Base-by-base conservation (phyloP, 2,113 vertebrate species). In the Ophiodon elongatus region DNA sequence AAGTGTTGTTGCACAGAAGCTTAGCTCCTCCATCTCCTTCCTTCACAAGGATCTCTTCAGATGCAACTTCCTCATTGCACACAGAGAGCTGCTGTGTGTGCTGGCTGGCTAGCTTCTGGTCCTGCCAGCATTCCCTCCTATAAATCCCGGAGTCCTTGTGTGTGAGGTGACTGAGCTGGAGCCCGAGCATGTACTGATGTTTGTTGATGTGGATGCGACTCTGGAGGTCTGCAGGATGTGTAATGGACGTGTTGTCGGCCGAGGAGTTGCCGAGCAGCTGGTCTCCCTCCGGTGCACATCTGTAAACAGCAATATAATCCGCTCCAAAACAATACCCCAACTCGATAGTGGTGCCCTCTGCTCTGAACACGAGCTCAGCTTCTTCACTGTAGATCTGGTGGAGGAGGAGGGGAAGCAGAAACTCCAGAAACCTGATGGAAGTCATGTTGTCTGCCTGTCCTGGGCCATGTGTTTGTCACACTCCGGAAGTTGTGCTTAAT, bases 221-320 rank as follows among this genome's bases (percentile, higher is more conserved):
- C 60, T n/a, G 72, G 9, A 94, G 80, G 68, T 90, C 85, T 0
- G 72, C 57, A 14, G 92, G 85, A 62, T 71, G 75, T 0, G 56
- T 54, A 17, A 56, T 0, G 5, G 76, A 1, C 2, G 27, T 1
- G 37, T 9, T n/a, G 6, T 29, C 6, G 1, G 43, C 35, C 9
- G 95, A 95, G 14, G 90, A 95, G 77, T 95, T 94, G 9, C 91
- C 91, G 29, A 96, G 68, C 29, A 96, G 89, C 83, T 88, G 84
- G 63, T 92, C 84, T 69, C 91, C 93, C 10, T 82, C 78, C 0
- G 79, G 75, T 21, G 39, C 21, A 57, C 77, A 76, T 86, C 72
- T 91, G 67, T 92, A 95, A 65, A 92, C 84, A 9, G 88, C 83
- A 6, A 95, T 92, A 41, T 95, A 94, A 84, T 95, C 94, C 60